Evolutionary conservation across 37 sponge, comb jelly and placozoan species (phyloP).

Genomic region (Tethya wilhelma): DNA sequence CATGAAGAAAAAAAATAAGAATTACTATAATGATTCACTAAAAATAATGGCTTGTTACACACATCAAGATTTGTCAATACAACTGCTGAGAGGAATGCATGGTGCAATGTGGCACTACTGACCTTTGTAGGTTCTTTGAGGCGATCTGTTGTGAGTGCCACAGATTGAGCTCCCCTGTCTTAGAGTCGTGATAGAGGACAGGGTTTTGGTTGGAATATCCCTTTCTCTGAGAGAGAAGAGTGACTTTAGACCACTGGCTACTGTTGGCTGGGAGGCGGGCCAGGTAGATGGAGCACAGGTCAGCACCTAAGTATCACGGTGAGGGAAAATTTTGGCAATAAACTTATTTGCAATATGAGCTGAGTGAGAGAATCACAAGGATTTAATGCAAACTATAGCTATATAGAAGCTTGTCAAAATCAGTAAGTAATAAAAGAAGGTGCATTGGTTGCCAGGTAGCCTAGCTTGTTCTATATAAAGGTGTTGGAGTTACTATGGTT

Average conservation of each 20-base stretch:
- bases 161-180: constrained; percentile 22
- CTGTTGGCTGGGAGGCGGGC: constrained; percentile 19
- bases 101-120: background rate
- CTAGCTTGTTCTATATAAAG: too few relatives aligned
- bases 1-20: background rate
- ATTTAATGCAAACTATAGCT: too few relatives aligned
- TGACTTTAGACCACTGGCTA: constrained; percentile 45
- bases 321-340: too few relatives aligned
- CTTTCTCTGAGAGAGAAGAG: constrained; percentile 44
- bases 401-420: too few relatives aligned
- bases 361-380: too few relatives aligned
- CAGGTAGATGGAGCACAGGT: constrained; percentile 53
- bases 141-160: constrained; percentile 77
- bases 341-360: too few relatives aligned
- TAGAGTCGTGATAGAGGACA: constrained; percentile 51
- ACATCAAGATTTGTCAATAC: background rate
- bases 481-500: too few relatives aligned
- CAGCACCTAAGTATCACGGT: too few relatives aligned
- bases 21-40: background rate
- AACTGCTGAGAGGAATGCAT: background rate
- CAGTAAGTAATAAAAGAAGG: too few relatives aligned
- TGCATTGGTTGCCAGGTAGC: too few relatives aligned
- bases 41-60: background rate
- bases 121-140: too few relatives aligned
- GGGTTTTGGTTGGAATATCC: constrained; percentile 80